Evolutionary conservation across 2,797 vertebrate species (phyloP).

Genomic region (Gallinago stenura): DNA sequence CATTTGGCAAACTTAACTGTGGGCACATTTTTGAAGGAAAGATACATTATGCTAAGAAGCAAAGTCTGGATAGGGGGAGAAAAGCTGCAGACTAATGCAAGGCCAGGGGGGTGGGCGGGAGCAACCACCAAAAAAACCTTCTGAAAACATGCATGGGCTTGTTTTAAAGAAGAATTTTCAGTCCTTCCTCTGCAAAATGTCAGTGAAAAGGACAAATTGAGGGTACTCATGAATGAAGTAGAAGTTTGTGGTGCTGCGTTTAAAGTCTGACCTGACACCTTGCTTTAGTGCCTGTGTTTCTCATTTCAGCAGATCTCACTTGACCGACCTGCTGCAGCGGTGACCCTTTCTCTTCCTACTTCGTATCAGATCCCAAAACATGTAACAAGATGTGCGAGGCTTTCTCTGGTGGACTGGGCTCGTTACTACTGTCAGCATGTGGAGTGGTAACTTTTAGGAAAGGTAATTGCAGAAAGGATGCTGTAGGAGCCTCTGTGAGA

Average conservation of each 20-base stretch:
- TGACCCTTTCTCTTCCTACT: not conserved
- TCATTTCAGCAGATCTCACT: not conserved
- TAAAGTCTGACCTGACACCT: not conserved
- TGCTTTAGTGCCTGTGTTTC: fast-evolving
- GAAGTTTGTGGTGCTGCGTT: not conserved
- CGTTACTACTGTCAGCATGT: fast-evolving
- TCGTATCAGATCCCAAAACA: not conserved
- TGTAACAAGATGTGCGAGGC: not conserved
- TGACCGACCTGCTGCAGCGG: not conserved
- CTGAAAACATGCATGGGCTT: not conserved
- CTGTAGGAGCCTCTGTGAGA: not conserved
- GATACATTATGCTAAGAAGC: not conserved
- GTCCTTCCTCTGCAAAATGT: not conserved
- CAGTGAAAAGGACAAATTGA: not conserved
- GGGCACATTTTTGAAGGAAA: not conserved
- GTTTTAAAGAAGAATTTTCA: not conserved
- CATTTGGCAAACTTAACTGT: not conserved
- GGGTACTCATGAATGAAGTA: not conserved
- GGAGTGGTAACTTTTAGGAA: fast-evolving
- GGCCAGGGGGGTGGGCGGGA: too few species aligned
- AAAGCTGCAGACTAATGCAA: not conserved
- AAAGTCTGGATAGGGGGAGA: not conserved
- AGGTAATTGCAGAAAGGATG: not conserved
- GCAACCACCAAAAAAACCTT: too few species aligned
- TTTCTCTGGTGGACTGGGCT: not conserved